A percentile compares a stretch with the other conserved stretches of the same genome.
Evolutionary conservation across 2,888 invertebrate species (phyloP).

Genomic region (Trichopoda pennipes): DNA sequence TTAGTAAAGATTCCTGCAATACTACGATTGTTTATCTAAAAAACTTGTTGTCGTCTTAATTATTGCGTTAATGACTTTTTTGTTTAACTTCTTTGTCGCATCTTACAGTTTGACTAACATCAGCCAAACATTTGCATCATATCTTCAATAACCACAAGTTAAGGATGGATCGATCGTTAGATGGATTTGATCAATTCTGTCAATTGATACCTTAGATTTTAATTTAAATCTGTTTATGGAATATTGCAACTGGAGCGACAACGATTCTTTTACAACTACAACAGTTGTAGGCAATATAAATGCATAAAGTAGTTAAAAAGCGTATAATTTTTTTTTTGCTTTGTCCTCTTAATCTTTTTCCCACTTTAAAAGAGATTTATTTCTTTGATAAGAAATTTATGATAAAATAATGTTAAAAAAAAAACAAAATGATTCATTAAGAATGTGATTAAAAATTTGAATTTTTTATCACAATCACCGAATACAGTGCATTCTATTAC

Average conservation of each 20-base stretch:
- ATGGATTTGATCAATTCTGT: constrained; percentile 67
- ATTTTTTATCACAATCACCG: not conserved
- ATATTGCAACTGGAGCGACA: not conserved
- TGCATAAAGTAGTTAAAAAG: constrained; percentile 50
- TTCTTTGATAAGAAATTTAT: constrained; percentile 67
- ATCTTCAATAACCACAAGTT: constrained; percentile 57
- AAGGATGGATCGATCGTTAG: constrained; percentile 58
- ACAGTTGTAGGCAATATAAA: constrained; percentile 7
- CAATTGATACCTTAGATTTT: constrained; percentile 52
- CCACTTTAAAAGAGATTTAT: constrained; percentile 66
- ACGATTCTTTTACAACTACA: constrained; percentile 4
- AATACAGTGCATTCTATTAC: not conserved
- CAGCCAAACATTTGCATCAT: constrained; percentile 21
- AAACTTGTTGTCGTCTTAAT: constrained; percentile 74
- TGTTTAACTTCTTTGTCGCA: constrained; percentile 54
- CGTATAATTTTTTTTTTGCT: constrained; percentile 60
- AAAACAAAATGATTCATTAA: not conserved
- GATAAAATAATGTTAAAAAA: constrained; percentile 59
- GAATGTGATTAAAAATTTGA: not conserved
- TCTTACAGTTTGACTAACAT: constrained; percentile 17
- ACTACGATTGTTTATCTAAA: constrained; percentile 69
- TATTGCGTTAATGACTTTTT: constrained; percentile 75
- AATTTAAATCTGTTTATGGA: constrained; percentile 10
- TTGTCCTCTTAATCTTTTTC: constrained; percentile 50
- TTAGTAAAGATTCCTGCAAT: constrained; percentile 9